phyloP scores from a whole-genome alignment of 2,113 vertebrate species.

The Panthera leo region DNA sequence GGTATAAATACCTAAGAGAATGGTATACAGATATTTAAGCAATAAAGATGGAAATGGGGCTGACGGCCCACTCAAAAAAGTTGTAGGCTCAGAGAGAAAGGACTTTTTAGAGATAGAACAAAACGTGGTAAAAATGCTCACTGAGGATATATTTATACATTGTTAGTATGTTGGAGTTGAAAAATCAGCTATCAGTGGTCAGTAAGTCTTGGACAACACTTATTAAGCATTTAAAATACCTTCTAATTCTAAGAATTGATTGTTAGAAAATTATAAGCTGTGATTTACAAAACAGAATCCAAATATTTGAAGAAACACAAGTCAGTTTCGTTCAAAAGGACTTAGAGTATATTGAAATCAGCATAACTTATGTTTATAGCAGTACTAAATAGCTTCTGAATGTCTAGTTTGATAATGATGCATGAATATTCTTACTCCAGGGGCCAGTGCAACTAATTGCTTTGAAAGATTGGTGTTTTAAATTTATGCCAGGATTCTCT shows the following conservation, averaged over 20 bases:
- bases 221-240: background rate
- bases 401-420: slow-evolving; percentile 40
- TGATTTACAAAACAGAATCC: slow-evolving; percentile 40
- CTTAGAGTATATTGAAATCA: background rate
- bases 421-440: slow-evolving; percentile 29
- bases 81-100: background rate
- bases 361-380: slow-evolving; percentile 6
- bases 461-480: background rate
- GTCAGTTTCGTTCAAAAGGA: background rate
- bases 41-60: background rate
- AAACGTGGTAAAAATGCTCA: background rate
- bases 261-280: background rate
- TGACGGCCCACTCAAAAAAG: background rate
- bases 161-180: background rate
- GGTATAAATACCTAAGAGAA: background rate
- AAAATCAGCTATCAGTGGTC: background rate
- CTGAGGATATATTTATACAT: background rate
- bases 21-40: background rate
- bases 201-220: background rate
- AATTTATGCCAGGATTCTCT: slow-evolving; percentile 16
- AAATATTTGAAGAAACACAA: slow-evolving; percentile 41
- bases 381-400: slow-evolving; percentile 25
- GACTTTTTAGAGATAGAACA: background rate
- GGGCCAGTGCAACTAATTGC: slow-evolving; percentile 52
- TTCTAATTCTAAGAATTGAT: slow-evolving; percentile 31